Evolutionary conservation across 2,797 vertebrate species (phyloP), one percentile per base, ranked within the genome.

Genomic region (Coracias cyanogaster): DNA sequence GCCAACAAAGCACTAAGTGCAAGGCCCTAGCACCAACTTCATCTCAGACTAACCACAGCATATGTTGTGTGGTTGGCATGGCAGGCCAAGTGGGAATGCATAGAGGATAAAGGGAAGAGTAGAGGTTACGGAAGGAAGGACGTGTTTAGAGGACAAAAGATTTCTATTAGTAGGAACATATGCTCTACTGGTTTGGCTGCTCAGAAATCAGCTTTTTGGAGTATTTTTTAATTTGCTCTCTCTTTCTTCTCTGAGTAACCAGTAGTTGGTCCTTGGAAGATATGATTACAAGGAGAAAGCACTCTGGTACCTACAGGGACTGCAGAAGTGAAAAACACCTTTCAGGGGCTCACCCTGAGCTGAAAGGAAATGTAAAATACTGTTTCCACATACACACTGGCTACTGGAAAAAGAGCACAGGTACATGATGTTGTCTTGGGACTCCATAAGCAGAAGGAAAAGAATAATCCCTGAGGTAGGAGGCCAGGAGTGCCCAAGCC

Each of bases 401-500:
- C 31, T 64, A 22, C 49, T 77, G 49, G 60, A 60, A 71, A 61
- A 55, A 43, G 31, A 64, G 20, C 2, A 0, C n/a, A 54, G 52
- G n/a, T 26, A 21, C 3, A 6, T 35, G 57, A 45, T 19, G 33
- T 52, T 84, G 26, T 10, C 18, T n/a, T 45, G 48, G 28, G 28
- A 41, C 25, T 70, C 39, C 46, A 6, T 33, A 45, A 49, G 19
- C 15, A 70, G 15, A 65, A 78, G 22, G 6, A 66, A 74, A 84
- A 60, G 8, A 81, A 31, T 12, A 60, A 89, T 82, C 2, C 19
- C 15, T 5, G 29, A n/a, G 4, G 1, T 22, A 18, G 15, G 9
- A 49, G 19, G 20, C 43, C 19, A 71, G 49, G 25, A 67, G 12
- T 0, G 0, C 3, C 13, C 11, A 16, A 26, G 1, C 29, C 45